Evolutionary conservation across 2,797 vertebrate species (phyloP).

Genomic region (Cryptoprocta ferox): DNA sequence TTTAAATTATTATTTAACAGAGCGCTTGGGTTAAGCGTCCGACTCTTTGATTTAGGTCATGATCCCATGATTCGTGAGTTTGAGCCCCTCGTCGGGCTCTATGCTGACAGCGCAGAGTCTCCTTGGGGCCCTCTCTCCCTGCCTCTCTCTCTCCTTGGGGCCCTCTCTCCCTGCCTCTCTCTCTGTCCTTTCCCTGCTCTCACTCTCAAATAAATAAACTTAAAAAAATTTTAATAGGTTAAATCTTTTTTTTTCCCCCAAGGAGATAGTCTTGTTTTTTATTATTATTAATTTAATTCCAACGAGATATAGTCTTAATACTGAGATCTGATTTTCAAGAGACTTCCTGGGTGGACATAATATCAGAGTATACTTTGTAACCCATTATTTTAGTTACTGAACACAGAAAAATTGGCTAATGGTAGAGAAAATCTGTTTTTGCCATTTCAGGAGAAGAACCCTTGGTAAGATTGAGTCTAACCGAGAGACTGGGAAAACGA

Average conservation of each 20-base stretch:
- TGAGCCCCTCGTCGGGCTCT: no score
- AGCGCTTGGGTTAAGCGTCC: no score
- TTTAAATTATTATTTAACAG: slow-evolving; percentile 42
- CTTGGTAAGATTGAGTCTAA: slow-evolving; percentile 81
- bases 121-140: no score
- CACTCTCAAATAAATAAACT: no score
- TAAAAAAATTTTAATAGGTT: not conserved
- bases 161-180: no score
- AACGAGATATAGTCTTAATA: not conserved
- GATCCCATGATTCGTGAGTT: no score
- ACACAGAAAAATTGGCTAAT: slow-evolving; percentile 25
- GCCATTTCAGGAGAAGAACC: slow-evolving; percentile 84
- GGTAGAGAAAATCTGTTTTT: slow-evolving; percentile 48
- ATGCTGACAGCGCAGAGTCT: no score
- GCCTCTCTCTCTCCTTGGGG: no score
- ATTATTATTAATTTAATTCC: no score
- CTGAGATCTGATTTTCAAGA: slow-evolving; percentile 24
- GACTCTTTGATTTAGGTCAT: no score
- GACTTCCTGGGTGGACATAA: not conserved
- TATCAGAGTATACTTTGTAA: slow-evolving; percentile 8
- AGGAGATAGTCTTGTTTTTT: not conserved
- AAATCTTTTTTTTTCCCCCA: not conserved
- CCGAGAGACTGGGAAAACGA: slow-evolving; percentile 85
- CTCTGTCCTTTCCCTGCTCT: no score
- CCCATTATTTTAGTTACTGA: not conserved